phyloP scores from a whole-genome alignment of 2,888 invertebrate species.

The Trissonchulus sp. region DNA sequence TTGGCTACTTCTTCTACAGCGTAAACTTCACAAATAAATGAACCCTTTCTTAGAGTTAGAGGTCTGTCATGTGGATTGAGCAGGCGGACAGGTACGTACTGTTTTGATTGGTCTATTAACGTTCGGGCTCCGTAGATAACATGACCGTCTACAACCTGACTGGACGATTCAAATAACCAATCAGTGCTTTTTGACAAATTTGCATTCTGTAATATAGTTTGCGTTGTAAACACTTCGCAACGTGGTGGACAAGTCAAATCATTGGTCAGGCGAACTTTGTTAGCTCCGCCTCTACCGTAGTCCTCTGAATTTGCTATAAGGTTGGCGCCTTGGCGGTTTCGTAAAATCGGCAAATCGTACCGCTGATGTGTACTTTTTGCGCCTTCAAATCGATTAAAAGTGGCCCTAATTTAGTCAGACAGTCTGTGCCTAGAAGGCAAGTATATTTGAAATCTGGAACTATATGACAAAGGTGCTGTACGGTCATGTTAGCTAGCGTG shows the following conservation, averaged over 20 bases:
- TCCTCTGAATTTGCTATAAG: too few relatives aligned
- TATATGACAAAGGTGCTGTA: background rate
- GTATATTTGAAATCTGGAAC: background rate
- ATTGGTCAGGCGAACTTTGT: background rate
- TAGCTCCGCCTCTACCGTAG: too few relatives aligned
- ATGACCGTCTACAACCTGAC: background rate
- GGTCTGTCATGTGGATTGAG: background rate
- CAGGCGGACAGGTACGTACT: background rate
- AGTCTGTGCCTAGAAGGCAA: background rate
- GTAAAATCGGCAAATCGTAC: too few relatives aligned
- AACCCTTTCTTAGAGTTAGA: background rate
- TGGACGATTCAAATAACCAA: background rate
- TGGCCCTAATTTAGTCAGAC: background rate
- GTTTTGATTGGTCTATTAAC: background rate
- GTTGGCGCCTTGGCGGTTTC: too few relatives aligned
- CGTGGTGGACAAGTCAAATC: background rate
- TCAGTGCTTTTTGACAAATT: background rate
- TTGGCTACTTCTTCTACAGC: background rate
- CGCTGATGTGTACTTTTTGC: too few relatives aligned
- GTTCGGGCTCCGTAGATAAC: background rate
- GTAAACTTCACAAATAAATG: background rate
- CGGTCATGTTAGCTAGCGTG: background rate
- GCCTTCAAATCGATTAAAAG: background rate
- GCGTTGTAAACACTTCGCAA: background rate
- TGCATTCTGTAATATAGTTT: too few relatives aligned